Percentiles rank a stretch among this genome's conserved stretches.
phyloP scores from a whole-genome alignment of 2,888 invertebrate species.

The Heterodera filipjevi region DNA sequence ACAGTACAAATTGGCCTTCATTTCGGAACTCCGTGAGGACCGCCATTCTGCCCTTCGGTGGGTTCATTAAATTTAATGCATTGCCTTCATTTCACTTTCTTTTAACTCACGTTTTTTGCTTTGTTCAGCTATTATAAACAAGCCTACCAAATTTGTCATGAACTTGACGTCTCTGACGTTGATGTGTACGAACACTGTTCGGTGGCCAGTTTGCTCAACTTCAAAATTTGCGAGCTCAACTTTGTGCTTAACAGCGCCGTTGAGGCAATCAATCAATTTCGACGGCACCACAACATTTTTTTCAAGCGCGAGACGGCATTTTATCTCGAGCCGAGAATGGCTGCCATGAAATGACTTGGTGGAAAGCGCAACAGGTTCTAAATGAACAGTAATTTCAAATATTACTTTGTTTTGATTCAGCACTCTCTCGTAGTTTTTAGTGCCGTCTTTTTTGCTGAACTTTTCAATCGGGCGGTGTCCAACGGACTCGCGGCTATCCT shows the following conservation, averaged over 20 bases:
- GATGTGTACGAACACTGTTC: constrained; percentile 91
- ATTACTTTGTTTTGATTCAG: constrained; percentile 1
- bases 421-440: constrained; percentile 49
- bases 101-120: neutral
- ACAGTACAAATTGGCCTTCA: constrained; percentile 93
- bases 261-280: constrained; percentile 92
- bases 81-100: constrained; percentile 69
- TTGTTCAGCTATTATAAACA: constrained; percentile 72
- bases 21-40: constrained; percentile 90
- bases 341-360: constrained; percentile 73
- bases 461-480: constrained; percentile 92
- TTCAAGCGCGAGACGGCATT: constrained; percentile 79
- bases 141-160: constrained; percentile 86
- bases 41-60: constrained; percentile 78
- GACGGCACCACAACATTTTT: constrained; percentile 75
- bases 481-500: constrained; percentile 90
- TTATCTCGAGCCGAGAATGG: constrained; percentile 71
- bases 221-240: constrained; percentile 88
- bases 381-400: too few species aligned
- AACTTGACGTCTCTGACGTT: constrained; percentile 84
- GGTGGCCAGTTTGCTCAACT: constrained; percentile 91
- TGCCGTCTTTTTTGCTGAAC: constrained; percentile 79
- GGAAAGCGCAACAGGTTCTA: constrained; percentile 60
- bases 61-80: constrained; percentile 32
- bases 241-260: constrained; percentile 86